Evolutionary conservation across 2,797 vertebrate species (phyloP).

Genomic region (Typhlichthys eigenmanni): DNA sequence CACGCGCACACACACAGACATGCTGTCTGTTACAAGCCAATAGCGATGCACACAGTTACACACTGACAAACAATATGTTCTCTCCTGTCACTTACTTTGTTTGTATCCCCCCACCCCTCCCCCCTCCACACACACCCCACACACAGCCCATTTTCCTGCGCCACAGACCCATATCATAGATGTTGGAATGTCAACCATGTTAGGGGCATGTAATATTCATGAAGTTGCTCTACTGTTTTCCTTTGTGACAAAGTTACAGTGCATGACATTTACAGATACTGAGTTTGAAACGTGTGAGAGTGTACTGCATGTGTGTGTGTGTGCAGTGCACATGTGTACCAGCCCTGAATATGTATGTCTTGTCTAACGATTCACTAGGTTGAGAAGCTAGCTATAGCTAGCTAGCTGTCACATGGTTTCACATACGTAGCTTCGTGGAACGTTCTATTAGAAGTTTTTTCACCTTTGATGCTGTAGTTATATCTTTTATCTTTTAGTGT

Average conservation of each 20-base stretch:
- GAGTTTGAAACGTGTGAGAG: not conserved
- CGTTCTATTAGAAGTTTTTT: conserved; percentile 1
- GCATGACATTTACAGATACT: conserved; percentile 25
- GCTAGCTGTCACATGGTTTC: conserved; percentile 1
- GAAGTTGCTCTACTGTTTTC: conserved; percentile 29
- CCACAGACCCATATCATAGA: conserved; percentile 26
- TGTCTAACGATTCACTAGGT: conserved; percentile 1
- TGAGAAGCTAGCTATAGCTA: not conserved
- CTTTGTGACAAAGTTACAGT: conserved; percentile 24
- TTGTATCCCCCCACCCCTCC: conserved; percentile 35
- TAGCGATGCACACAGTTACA: conserved; percentile 1
- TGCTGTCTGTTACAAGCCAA: not conserved
- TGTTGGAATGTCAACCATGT: conserved; percentile 53
- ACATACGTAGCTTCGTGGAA: conserved; percentile 17
- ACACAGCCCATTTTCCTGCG: conserved; percentile 8
- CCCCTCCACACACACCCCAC: conserved; percentile 1
- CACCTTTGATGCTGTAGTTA: too few relatives aligned
- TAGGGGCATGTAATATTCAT: conserved; percentile 67
- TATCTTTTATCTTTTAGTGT: not conserved
- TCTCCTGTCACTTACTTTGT: conserved; percentile 49
- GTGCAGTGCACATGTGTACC: conserved; percentile 13
- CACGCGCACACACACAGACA: not conserved
- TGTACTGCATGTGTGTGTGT: conserved; percentile 1
- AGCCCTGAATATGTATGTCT: not conserved
- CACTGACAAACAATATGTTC: not conserved